phyloP scores from a whole-genome alignment of 2,797 vertebrate genomes.

The Amblyopsis hoosieri region DNA sequence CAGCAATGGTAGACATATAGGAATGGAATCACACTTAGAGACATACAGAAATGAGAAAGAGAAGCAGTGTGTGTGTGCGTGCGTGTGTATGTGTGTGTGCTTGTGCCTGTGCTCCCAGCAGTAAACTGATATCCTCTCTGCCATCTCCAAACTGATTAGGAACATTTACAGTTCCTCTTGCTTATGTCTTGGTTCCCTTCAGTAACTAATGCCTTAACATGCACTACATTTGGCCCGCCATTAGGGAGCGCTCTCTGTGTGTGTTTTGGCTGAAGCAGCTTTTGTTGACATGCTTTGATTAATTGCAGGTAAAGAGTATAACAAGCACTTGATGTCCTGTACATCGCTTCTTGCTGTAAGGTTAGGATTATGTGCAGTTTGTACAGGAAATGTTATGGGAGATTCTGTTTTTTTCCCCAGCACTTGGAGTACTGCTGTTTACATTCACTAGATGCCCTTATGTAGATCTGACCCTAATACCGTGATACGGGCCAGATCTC shows the following conservation, averaged over 20 bases:
- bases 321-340: constrained; percentile 63
- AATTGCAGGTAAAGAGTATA: constrained; percentile 65
- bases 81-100: constrained; percentile 3
- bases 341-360: constrained; percentile 59
- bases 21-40: neutral
- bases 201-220: constrained; percentile 28
- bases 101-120: constrained; percentile 35
- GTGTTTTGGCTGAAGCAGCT: constrained; percentile 45
- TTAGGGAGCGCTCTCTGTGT: constrained; percentile 36
- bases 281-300: constrained; percentile 69
- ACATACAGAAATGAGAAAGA: constrained; percentile 1
- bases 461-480: constrained; percentile 13
- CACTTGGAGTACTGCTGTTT: constrained; percentile 35
- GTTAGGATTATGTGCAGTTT: constrained; percentile 18
- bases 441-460: constrained; percentile 36
- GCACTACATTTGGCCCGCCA: constrained; percentile 29
- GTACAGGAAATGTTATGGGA: constrained; percentile 66
- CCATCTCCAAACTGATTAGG: constrained; percentile 44
- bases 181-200: constrained; percentile 38
- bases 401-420: constrained; percentile 42
- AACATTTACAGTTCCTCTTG: constrained; percentile 36
- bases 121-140: constrained; percentile 40
- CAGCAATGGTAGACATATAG: neutral
- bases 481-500: constrained; percentile 37
- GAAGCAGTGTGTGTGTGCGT: neutral